Evolutionary conservation across 2,113 vertebrate species (phyloP).

Genomic region (Gobio gobio): DNA sequence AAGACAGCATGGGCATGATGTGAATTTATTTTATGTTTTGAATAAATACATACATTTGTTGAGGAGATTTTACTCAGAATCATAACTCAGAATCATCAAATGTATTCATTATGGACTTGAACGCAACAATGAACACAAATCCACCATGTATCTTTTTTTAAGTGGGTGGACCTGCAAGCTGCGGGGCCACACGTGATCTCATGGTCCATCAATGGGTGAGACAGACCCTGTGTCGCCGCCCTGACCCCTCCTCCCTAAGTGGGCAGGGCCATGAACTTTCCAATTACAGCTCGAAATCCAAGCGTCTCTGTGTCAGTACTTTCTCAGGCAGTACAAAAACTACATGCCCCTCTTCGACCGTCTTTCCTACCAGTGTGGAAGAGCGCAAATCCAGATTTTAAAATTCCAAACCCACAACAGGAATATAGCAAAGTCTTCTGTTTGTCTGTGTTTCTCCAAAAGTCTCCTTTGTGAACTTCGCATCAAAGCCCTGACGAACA

Average conservation of each 20-base stretch:
- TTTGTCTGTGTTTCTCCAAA: constrained; percentile 39
- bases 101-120: constrained; percentile 3
- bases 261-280: constrained; percentile 38
- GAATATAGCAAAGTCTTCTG: constrained; percentile 33
- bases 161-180: constrained; percentile 26
- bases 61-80: neutral
- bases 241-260: constrained; percentile 39
- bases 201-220: constrained; percentile 38
- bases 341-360: neutral
- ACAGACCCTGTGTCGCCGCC: constrained; percentile 12
- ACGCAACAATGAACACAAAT: constrained; percentile 1
- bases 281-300: constrained; percentile 39
- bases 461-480: constrained; percentile 59
- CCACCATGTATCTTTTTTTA: constrained; percentile 38
- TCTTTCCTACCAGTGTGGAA: neutral
- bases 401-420: constrained; percentile 30
- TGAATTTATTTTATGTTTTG: neutral
- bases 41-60: too few relatives aligned
- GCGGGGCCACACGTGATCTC: constrained; percentile 33
- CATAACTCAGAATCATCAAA: neutral
- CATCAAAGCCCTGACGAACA: constrained; percentile 59
- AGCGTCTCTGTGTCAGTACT: neutral
- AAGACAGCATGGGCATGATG: too few relatives aligned
- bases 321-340: neutral
- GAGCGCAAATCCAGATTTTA: constrained; percentile 22